A percentile compares a stretch with the other conserved stretches of the same genome.
Evolutionary conservation across 37 sponge, comb jelly and placozoan species (phyloP).

Genomic region (Tethya wilhelma): DNA sequence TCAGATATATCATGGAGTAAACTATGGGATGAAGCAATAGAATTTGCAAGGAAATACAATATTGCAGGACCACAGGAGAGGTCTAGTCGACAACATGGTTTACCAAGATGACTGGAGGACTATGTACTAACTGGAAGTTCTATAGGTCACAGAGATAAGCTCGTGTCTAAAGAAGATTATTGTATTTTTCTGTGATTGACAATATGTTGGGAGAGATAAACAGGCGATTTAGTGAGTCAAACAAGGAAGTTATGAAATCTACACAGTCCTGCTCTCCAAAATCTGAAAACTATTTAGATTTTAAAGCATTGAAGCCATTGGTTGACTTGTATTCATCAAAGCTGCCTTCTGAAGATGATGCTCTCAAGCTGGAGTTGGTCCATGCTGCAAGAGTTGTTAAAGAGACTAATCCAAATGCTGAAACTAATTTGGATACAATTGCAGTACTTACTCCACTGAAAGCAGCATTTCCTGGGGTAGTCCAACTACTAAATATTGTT

Average conservation of each 20-base stretch:
- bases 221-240: neutral
- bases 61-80: neutral
- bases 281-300: neutral
- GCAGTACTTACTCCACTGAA: neutral
- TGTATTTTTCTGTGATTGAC: neutral
- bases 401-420: neutral
- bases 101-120: neutral
- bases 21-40: neutral
- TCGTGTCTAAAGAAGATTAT: neutral
- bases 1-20: neutral
- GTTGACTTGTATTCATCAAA: neutral
- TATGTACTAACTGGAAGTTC: neutral
- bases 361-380: neutral
- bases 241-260: neutral
- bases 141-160: neutral
- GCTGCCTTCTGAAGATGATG: neutral
- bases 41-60: neutral
- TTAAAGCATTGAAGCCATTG: neutral
- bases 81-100: neutral
- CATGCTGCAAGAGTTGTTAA: neutral
- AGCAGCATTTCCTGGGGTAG: neutral
- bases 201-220: neutral
- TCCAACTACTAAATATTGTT: neutral
- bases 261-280: neutral
- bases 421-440: neutral